Percentiles rank a stretch among this genome's conserved stretches.
These are phyloP conservation scores for Brachyptera putata DNA, from an alignment of 2,888 invertebrate species.

Conservation along the genomic window DNA sequence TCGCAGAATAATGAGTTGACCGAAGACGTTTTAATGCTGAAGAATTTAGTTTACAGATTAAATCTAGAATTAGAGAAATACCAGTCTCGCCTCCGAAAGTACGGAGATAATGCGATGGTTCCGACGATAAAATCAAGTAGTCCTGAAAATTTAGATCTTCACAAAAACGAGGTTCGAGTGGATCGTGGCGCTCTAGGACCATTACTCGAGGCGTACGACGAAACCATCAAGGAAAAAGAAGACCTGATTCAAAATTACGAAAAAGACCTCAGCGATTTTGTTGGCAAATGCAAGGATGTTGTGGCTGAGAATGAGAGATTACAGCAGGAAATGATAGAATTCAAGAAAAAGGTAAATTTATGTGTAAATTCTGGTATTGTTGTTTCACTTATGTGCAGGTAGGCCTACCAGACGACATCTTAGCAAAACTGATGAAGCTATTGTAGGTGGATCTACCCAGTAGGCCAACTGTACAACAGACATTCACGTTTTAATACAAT, in stretches of 20 bases:
- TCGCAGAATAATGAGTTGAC: slow-evolving; percentile 55
- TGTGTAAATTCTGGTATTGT: neutral
- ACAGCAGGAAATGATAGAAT: slow-evolving; percentile 51
- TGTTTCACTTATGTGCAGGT: too few relatives aligned
- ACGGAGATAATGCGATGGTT: slow-evolving; percentile 30
- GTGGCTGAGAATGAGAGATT: slow-evolving; percentile 66
- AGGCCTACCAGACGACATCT: too few relatives aligned
- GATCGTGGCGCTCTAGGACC: slow-evolving; percentile 50
- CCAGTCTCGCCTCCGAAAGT: slow-evolving; percentile 62
- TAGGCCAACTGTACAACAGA: too few relatives aligned
- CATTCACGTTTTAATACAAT: too few relatives aligned
- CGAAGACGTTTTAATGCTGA: slow-evolving; percentile 68
- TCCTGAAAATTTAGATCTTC: too few relatives aligned
- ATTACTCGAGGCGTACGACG: slow-evolving; percentile 72
- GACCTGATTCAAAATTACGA: slow-evolving; percentile 66
- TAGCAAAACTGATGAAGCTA: too few relatives aligned
- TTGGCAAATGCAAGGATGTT: slow-evolving; percentile 65
- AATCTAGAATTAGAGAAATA: slow-evolving; percentile 74
- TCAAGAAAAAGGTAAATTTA: slow-evolving; percentile 44
- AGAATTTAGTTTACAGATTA: slow-evolving; percentile 71
- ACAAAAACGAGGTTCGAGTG: too few relatives aligned
- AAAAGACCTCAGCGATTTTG: slow-evolving; percentile 64
- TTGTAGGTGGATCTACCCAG: too few relatives aligned
- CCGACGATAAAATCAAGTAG: neutral
- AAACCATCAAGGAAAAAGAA: slow-evolving; percentile 71